Evolutionary conservation across 1,140 invertebrate species (phyloP), one percentile per base, ranked within the genome.

Genomic region (Bilobella aurantiaca): DNA sequence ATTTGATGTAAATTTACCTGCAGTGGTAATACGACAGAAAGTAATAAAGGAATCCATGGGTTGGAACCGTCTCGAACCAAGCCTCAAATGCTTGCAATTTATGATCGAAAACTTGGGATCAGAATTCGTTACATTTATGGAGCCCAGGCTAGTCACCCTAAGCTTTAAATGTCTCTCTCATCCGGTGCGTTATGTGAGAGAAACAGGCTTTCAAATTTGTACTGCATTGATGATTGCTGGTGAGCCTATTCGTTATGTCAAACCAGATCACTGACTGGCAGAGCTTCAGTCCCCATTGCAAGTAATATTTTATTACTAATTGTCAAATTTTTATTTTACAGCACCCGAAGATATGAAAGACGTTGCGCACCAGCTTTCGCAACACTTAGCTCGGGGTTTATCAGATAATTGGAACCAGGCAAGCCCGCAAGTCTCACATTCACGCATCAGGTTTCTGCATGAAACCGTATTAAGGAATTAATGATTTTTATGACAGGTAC

Each of bases 321-420:
- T 60, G 37, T 21, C 27, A 28, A 27, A 29, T 25, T 47, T 67
- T 46, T 59, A 56, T 47, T 68, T 64, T 63, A 27, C 62, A 72
- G 70, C 63, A 69, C 58, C 63, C 42, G 71, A 73, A 63, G 63
- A 56, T 58, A 62, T 66, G 25, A 62, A 77, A 71, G 69, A 71
- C 21, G 78, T 77, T 75, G 81, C 81, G 42, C 74, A 78, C 63
- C 75, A 78, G 61, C 77, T 82, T 66, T 73, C 78, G 62, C 72
- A 77, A 46, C 75, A 81, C 63, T 73, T 83, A 2, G 77, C 75
- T 5, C 69, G 74, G 63, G 82, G 82, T 8, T 71, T 83, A 32
- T 75, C 81, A 57, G 82, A 83, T 64, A 82, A 82, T 67, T 84
- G 82, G 82, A 83, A 81, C 73, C 82, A 83, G 75, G 62, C 53